Evolutionary conservation across 2,797 vertebrate genomes (phyloP), one percentile per base, ranked within the genome.

Genomic region (Myripristis murdjan): DNA sequence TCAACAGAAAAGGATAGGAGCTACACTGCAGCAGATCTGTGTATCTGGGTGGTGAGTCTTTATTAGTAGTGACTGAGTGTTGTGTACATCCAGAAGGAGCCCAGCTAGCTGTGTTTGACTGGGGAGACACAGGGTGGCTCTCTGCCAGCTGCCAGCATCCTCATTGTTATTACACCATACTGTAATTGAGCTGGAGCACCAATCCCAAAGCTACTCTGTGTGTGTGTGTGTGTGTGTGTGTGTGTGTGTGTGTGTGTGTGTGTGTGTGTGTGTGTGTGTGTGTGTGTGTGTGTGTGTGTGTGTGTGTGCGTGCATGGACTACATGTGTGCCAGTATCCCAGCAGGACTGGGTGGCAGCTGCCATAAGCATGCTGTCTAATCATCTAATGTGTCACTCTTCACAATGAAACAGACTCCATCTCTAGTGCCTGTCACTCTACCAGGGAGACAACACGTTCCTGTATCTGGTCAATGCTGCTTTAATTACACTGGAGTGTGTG

Each of bases 341-440:
- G 43, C 12, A 60, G 57, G 26, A 15, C 1, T 28, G 41, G 87
- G 87, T 82, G 58, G 77, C 79, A 89, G 69, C 84, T 91, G 87
- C 81, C 78, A 75, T 24, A 54, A 83, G 75, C 89, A 87, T 66
- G 73, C 77, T 83, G 84, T 86, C 77, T 88, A 88, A 91, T 91
- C 86, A 88, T 83, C 79, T 77, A 59, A 85, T 51, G 73, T 85
- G 88, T 90, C 90, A 86, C 75, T 86, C 77, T 64, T 75, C 74
- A 63, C 79, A 63, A 53, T 73, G 69, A 61, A 83, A 79, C 87
- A 80, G 64, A 79, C 71, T 67, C 56, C 67, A 71, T 73, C 70
- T 71, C 44, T 51, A 65, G 59, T 84, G 9, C 57, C 69, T 81
- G 87, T 82, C 87, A 79, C 64, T 83, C 64, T 61, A 57, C 52